A percentile compares a stretch with the other conserved stretches of the same genome.
These are phyloP conservation scores for Scatophagus argus DNA, from an alignment of 2,113 vertebrate genomes.

Conservation along the genomic window DNA sequence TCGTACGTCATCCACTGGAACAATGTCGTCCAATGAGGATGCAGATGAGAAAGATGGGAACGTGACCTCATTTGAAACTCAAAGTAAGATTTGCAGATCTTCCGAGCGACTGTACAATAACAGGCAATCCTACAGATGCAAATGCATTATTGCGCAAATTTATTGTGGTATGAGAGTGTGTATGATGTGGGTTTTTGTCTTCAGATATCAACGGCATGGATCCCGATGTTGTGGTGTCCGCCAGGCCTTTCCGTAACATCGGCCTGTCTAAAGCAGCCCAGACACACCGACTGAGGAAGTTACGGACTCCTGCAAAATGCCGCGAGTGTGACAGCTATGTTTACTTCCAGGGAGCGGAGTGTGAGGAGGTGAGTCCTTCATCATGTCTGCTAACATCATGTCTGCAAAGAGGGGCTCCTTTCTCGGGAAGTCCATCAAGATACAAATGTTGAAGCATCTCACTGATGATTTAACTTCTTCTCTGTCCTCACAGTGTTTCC, in stretches of 20 bases:
- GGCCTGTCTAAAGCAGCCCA: slow-evolving; percentile 94
- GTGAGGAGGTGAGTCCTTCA: slow-evolving; percentile 90
- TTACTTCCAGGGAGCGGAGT: slow-evolving; percentile 98
- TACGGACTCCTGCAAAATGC: slow-evolving; percentile 93
- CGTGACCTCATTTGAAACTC: slow-evolving; percentile 83
- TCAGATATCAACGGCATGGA: slow-evolving; percentile 89
- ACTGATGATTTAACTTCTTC: background rate
- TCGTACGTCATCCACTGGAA: slow-evolving; percentile 86
- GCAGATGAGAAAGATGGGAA: slow-evolving; percentile 85
- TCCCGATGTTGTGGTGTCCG: slow-evolving; percentile 84
- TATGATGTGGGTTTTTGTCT: background rate
- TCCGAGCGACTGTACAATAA: background rate
- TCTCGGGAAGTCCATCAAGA: background rate
- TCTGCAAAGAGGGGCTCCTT: no score
- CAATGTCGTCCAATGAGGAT: slow-evolving; percentile 90
- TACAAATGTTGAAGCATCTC: background rate
- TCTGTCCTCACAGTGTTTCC: slow-evolving; percentile 86
- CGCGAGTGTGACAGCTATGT: slow-evolving; percentile 98
- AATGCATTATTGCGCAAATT: background rate
- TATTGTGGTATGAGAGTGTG: background rate
- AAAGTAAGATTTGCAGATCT: slow-evolving; percentile 77
- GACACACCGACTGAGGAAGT: slow-evolving; percentile 93
- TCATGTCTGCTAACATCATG: no score
- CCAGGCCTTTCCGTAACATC: slow-evolving; percentile 90
- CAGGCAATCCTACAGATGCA: background rate